phyloP scores from a whole-genome alignment of 2,113 vertebrate genomes.

The Tretioscincus oriximinensis region DNA sequence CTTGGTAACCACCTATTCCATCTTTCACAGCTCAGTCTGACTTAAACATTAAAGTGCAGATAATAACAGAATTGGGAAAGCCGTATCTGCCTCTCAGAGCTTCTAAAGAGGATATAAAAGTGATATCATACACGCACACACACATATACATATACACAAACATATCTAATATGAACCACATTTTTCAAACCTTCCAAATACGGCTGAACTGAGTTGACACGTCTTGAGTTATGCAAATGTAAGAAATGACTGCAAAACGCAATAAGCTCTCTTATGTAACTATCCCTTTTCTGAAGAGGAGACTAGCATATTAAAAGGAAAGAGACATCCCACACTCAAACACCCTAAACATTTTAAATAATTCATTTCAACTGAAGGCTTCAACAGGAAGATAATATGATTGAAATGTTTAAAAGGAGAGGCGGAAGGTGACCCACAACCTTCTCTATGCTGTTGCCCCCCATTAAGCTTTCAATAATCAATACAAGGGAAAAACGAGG shows the following conservation, averaged over 20 bases:
- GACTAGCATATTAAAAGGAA: not conserved
- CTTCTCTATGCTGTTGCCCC: not conserved
- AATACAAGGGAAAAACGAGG: constrained; percentile 24
- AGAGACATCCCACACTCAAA: constrained; percentile 53
- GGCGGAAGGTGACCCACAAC: not conserved
- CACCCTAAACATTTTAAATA: constrained; percentile 58
- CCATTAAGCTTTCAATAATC: constrained; percentile 49
- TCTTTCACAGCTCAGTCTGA: too few species aligned
- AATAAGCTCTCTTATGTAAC: not conserved
- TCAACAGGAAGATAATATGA: constrained; percentile 49
- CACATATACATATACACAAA: not conserved
- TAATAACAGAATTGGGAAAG: too few species aligned
- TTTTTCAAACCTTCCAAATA: not conserved
- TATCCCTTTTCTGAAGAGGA: not conserved
- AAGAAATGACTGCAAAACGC: not conserved
- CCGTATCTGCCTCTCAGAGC: too few species aligned
- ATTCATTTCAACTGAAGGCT: constrained; percentile 61
- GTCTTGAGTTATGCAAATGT: not conserved
- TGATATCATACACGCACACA: too few species aligned
- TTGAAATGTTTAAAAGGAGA: constrained; percentile 59
- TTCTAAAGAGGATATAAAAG: too few species aligned
- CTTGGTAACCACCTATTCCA: too few species aligned
- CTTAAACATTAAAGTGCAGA: too few species aligned
- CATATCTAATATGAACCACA: not conserved
- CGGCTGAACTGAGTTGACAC: not conserved